Evolutionary conservation across 2,797 vertebrate genomes (phyloP).

Genomic region (Falco cherrug): DNA sequence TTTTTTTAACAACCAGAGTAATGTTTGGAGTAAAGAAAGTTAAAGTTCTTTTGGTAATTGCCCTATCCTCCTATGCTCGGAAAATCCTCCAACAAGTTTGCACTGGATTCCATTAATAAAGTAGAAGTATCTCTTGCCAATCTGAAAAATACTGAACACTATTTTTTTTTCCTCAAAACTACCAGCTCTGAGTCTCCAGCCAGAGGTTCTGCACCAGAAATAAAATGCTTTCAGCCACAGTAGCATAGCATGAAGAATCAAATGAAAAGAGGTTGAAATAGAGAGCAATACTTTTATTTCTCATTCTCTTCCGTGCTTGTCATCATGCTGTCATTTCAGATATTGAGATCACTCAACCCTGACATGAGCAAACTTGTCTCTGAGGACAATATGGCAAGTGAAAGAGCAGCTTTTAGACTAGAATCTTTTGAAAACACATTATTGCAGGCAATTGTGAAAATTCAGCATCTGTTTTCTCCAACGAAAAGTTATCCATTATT

Average conservation of each 20-base stretch:
- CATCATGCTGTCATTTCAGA: conserved; percentile 14
- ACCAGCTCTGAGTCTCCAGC: not conserved
- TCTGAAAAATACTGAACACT: not conserved
- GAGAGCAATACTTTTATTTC: not conserved
- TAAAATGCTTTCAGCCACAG: not conserved
- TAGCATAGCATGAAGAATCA: not conserved
- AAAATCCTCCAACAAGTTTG: not conserved
- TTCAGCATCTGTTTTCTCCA: not conserved
- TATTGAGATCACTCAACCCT: conserved; percentile 22
- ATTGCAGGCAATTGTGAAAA: not conserved
- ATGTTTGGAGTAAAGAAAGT: not conserved
- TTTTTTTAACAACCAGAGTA: not conserved
- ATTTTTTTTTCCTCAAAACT: not conserved
- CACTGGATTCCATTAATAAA: not conserved
- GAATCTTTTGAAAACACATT: not conserved
- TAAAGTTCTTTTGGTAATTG: not conserved
- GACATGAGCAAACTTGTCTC: conserved; percentile 1
- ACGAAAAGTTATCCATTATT: not conserved
- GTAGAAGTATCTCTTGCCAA: not conserved
- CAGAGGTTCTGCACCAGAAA: not conserved
- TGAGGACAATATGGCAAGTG: not conserved
- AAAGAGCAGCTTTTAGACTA: conserved; percentile 3
- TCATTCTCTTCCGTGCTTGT: conserved; percentile 1
- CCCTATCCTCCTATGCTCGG: not conserved
- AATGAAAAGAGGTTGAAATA: conserved; percentile 14